phyloP scores from a whole-genome alignment of 2,888 invertebrate species.

The Spodoptera littoralis region DNA sequence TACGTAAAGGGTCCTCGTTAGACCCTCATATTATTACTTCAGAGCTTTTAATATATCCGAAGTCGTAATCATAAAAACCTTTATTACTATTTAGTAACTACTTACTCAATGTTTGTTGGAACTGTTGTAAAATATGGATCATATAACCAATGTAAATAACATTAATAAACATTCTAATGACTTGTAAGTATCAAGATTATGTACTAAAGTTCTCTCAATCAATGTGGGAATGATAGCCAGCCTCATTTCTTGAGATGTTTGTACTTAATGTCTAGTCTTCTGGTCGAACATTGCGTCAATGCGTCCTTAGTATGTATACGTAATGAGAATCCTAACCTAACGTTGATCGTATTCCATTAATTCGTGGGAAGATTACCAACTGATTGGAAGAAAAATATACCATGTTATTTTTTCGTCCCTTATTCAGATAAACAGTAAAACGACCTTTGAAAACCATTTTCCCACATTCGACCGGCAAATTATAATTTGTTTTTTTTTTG shows the following conservation, averaged over 20 bases:
- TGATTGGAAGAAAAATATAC: slow-evolving; percentile 23
- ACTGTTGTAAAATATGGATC: no score
- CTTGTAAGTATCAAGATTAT: slow-evolving; percentile 23
- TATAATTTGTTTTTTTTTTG: slow-evolving; percentile 19
- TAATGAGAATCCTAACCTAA: slow-evolving; percentile 34
- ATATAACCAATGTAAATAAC: neutral
- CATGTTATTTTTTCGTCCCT: slow-evolving; percentile 33
- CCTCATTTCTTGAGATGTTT: slow-evolving; percentile 31
- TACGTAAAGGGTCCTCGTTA: no score
- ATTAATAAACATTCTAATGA: slow-evolving; percentile 29
- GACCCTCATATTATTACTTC: no score
- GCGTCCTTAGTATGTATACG: slow-evolving; percentile 8
- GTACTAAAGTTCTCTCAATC: slow-evolving; percentile 11
- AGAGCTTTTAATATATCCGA: no score
- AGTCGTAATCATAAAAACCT: no score
- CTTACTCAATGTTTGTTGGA: no score
- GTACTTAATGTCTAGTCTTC: slow-evolving; percentile 28
- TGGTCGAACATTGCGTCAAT: slow-evolving; percentile 36
- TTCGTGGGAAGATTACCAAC: slow-evolving; percentile 29
- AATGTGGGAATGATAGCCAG: slow-evolving; percentile 39
- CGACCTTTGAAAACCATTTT: slow-evolving; percentile 15
- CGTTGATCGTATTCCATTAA: slow-evolving; percentile 21
- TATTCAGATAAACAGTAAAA: slow-evolving; percentile 3
- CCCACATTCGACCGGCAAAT: slow-evolving; percentile 7
- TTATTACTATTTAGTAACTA: no score